Percentiles rank a stretch among this genome's conserved stretches.
These are phyloP conservation scores for Sinelater perroti DNA, from an alignment of 2,888 invertebrate genomes.

Conservation along the genomic window DNA sequence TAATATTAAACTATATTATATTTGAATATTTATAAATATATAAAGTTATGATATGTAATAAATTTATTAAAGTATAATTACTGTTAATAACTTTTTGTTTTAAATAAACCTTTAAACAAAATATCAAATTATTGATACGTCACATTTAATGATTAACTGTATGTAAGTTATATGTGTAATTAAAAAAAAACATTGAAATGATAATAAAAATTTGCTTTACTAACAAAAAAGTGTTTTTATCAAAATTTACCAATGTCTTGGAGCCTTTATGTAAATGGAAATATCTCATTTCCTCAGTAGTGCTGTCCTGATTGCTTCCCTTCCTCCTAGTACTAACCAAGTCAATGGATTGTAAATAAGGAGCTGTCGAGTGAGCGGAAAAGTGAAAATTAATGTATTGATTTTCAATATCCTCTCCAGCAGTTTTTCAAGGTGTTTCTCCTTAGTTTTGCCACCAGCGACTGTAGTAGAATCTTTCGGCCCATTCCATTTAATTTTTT, in stretches of 20 bases:
- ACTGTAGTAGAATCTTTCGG: constrained; percentile 23
- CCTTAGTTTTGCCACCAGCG: constrained; percentile 18
- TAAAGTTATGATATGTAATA: too few relatives aligned
- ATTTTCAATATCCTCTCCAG: constrained; percentile 30
- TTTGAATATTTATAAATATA: too few relatives aligned
- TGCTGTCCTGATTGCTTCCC: constrained; percentile 33
- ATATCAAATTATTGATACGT: too few relatives aligned
- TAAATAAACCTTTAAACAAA: too few relatives aligned
- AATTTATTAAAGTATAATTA: too few relatives aligned
- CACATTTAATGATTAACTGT: too few relatives aligned
- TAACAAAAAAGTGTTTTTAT: too few relatives aligned
- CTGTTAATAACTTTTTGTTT: too few relatives aligned
- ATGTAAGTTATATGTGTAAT: too few relatives aligned
- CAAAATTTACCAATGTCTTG: constrained; percentile 24
- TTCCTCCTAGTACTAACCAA: constrained; percentile 28
- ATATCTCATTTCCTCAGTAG: constrained; percentile 33
- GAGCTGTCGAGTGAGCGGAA: constrained; percentile 30
- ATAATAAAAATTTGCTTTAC: too few relatives aligned
- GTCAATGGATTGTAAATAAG: constrained; percentile 35
- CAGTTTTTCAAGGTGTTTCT: constrained; percentile 23
- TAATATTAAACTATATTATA: too few relatives aligned
- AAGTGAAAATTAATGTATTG: constrained; percentile 36
- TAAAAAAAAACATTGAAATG: too few relatives aligned
- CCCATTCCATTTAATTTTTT: constrained; percentile 21
- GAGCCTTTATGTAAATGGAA: constrained; percentile 33